These are phyloP conservation scores for Calliopsis andreniformis DNA, from an alignment of 1,140 invertebrate species.

Conservation along the genomic window DNA sequence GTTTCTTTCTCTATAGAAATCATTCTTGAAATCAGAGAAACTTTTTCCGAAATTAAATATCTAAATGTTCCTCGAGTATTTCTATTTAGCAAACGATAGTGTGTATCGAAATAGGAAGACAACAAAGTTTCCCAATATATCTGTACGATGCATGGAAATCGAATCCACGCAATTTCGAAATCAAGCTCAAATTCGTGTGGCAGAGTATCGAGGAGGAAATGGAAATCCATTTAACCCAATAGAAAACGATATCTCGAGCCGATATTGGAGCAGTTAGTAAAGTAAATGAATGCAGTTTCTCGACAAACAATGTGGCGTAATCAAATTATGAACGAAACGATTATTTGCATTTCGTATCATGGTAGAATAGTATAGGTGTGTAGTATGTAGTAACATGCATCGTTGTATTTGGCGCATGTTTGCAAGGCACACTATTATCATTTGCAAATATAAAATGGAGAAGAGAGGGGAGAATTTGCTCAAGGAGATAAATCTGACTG, in stretches of 20 bases:
- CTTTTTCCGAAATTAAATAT: too few relatives aligned
- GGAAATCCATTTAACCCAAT: not conserved
- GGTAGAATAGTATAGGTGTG: too few relatives aligned
- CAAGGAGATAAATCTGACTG: not conserved
- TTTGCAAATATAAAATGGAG: not conserved
- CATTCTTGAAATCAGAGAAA: too few relatives aligned
- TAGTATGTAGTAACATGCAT: not conserved
- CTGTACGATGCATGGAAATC: not conserved
- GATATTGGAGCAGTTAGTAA: not conserved
- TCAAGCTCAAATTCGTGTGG: not conserved
- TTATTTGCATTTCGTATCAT: not conserved
- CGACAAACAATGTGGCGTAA: constrained; percentile 4
- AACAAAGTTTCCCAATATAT: not conserved
- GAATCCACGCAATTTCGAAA: not conserved
- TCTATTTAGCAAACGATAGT: not conserved
- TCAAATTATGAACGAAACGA: constrained; percentile 12
- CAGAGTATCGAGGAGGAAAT: not conserved
- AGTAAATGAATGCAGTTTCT: not conserved
- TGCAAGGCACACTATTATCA: not conserved
- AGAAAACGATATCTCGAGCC: not conserved
- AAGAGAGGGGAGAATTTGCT: not conserved
- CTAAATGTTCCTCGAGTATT: too few relatives aligned
- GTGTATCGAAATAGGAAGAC: not conserved
- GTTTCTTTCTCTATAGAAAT: too few relatives aligned
- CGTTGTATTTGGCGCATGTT: not conserved